A percentile compares a stretch with the other conserved stretches of the same genome.
phyloP scores from a whole-genome alignment of 2,888 invertebrate genomes.

The Lepidocyrtinus sp. region DNA sequence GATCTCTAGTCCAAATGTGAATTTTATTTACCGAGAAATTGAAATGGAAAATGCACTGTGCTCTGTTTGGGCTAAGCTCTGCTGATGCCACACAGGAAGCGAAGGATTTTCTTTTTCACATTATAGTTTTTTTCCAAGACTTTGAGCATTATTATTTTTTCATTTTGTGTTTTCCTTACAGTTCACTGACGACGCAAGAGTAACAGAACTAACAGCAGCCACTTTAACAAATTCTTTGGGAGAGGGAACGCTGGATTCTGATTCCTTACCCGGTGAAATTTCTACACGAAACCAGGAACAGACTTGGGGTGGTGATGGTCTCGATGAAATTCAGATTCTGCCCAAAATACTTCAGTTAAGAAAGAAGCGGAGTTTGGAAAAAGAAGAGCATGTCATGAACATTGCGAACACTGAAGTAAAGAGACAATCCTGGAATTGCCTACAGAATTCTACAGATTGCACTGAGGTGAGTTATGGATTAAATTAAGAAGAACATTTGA shows the following conservation, averaged over 20 bases:
- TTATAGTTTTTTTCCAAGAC: not conserved
- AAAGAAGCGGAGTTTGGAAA: not conserved
- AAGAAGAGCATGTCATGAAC: too few species aligned
- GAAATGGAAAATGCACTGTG: conserved; percentile 14
- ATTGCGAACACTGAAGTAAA: too few species aligned
- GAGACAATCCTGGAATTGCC: too few species aligned
- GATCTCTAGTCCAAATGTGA: conserved; percentile 1
- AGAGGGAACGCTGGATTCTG: not conserved
- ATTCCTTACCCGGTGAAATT: not conserved
- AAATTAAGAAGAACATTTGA: too few species aligned
- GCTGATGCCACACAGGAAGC: conserved; percentile 6
- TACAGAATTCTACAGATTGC: not conserved
- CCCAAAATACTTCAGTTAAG: not conserved
- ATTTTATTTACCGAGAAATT: conserved; percentile 18
- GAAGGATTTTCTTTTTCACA: not conserved
- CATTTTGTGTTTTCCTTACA: not conserved
- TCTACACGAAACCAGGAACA: not conserved
- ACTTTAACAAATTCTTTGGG: too few species aligned
- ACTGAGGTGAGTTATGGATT: not conserved
- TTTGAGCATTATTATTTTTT: not conserved
- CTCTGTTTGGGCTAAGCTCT: not conserved
- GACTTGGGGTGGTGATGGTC: not conserved
- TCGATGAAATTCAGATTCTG: not conserved
- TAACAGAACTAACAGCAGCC: too few species aligned
- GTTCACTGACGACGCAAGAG: not conserved